Base-by-base conservation (phyloP, 2,113 vertebrate species). In the Colius striatus region DNA sequence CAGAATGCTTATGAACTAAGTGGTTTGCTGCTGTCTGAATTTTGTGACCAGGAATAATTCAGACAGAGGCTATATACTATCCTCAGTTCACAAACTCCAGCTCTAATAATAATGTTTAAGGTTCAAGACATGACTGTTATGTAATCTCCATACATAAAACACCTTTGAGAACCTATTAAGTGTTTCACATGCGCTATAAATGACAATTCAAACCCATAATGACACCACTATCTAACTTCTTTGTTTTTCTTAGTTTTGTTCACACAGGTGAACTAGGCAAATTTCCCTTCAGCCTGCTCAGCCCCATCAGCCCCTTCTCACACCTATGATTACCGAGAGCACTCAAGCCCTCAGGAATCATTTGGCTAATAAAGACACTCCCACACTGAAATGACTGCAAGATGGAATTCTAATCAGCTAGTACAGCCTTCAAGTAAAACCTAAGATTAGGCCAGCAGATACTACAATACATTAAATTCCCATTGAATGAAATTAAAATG, bases 381-480 rank as follows among this genome's bases (percentile, higher is more conserved):
- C 61, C 20, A 25, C 17, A 12, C 50, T 79, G 61, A 36, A 61
- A 50, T 41, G 54, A 55, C 55, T 38, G 47, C 19, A 6, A 48
- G 66, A 68, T 38, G 16, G 26, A 50, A 79, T 87, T 82, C 38
- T 80, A 71, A 91, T 85, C 62, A 77, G 71, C 51, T 84, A 70
- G 41, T 41, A 34, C 30, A 84, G 50, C 63, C 54, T 92, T 71
- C 48, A 80, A 54, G 34, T 57, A n/a, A 87, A 83, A 60, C 47
- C 41, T 36, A 54, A n/a, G 22, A 48, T 13, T 70, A 55, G 26
- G 58, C 67, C 79, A 72, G n/a, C 25, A 82, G 58, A 76, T 47
- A 50, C 20, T 61, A 34, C 16, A 75, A 83, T 68, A 76, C 60
- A 55, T 66, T 83, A 15, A 80, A 73, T 36, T 58, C 47, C 41